phyloP scores from a whole-genome alignment of 2,113 vertebrate species.

The Trematocara macrostoma region DNA sequence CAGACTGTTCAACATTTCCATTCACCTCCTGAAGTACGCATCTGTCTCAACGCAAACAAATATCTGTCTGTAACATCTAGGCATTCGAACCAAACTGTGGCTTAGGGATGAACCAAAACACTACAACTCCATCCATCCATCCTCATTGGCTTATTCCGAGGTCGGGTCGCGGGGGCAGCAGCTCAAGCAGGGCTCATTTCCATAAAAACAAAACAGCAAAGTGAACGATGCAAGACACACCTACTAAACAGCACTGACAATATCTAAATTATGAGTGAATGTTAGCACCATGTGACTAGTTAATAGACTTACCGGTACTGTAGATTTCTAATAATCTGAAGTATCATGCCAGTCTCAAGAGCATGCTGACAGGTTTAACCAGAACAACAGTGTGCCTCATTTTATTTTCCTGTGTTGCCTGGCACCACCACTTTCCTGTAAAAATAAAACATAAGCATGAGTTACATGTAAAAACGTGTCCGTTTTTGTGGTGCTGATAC shows the following conservation, averaged over 20 bases:
- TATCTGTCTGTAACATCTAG: not conserved
- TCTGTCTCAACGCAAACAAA: not conserved
- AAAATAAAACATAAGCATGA: not conserved
- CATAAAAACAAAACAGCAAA: not conserved
- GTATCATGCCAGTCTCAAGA: not conserved
- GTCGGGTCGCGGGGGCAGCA: no score
- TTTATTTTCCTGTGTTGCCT: not conserved
- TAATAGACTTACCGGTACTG: no score
- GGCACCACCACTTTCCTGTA: not conserved
- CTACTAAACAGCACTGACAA: not conserved
- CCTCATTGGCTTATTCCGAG: no score
- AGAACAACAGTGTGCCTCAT: not conserved
- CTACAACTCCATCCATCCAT: not conserved
- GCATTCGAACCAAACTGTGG: not conserved
- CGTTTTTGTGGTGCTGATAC: not conserved
- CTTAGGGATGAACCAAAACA: not conserved
- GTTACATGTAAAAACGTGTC: accelerated
- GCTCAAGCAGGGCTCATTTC: not conserved
- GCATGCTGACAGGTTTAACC: not conserved
- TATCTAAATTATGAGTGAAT: no score
- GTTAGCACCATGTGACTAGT: not conserved
- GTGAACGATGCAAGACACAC: not conserved
- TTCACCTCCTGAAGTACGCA: not conserved
- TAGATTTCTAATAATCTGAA: not conserved
- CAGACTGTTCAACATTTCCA: not conserved